These are phyloP conservation scores for Psophia crepitans DNA, from an alignment of 2,113 vertebrate genomes.

Conservation along the genomic window DNA sequence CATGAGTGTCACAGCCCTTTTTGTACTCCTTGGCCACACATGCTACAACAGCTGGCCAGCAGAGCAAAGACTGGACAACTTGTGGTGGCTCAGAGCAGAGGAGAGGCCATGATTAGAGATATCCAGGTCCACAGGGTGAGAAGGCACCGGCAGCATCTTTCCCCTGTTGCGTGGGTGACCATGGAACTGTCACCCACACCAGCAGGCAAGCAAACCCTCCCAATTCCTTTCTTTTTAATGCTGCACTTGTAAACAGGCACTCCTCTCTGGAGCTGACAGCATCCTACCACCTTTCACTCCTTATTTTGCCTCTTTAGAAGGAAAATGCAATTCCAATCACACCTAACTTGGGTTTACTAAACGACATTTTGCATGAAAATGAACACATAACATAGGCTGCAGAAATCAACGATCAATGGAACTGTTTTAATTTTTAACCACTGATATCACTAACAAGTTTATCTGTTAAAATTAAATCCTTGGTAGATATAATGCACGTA, in stretches of 20 bases:
- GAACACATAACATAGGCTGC: not conserved
- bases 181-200: fast-evolving
- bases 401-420: not conserved
- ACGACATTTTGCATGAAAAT: not conserved
- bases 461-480: not conserved
- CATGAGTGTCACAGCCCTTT: not conserved
- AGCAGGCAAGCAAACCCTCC: not conserved
- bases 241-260: not conserved
- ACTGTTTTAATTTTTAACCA: not conserved
- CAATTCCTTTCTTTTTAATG: not conserved
- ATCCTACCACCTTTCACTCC: not conserved
- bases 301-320: conserved; percentile 23
- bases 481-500: not conserved
- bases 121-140: fast-evolving
- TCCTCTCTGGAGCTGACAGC: not conserved
- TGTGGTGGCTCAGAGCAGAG: not conserved
- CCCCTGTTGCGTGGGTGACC: not conserved
- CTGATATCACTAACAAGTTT: not conserved
- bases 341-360: not conserved
- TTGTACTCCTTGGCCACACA: not conserved
- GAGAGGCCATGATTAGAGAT: not conserved
- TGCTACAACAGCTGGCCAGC: not conserved
- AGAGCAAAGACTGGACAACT: not conserved
- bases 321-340: conserved; percentile 20
- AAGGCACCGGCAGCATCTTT: not conserved